Evolutionary conservation across 2,888 invertebrate genomes (phyloP).

Genomic region (Seladonia tumulorum): DNA sequence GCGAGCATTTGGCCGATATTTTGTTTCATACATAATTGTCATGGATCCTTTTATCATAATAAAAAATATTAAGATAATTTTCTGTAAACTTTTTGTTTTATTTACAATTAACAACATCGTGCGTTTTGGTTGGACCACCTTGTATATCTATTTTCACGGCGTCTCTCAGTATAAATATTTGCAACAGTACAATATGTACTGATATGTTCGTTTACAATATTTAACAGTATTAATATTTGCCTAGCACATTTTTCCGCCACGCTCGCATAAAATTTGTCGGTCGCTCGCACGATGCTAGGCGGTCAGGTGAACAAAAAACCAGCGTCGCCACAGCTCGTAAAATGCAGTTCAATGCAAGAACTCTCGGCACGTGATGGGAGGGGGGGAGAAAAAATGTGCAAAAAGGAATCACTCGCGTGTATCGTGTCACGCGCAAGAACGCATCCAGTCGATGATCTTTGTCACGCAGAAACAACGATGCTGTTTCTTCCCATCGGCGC

Average conservation of each 20-base stretch:
- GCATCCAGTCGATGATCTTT: constrained; percentile 22
- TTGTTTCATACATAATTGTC: too few species aligned
- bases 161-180: too few species aligned
- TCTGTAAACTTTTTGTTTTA: too few species aligned
- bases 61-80: too few species aligned
- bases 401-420: neutral
- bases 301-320: neutral
- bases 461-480: constrained; percentile 25
- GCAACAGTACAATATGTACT: too few species aligned
- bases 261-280: neutral
- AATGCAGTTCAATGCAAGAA: neutral
- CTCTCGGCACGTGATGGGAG: neutral
- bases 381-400: neutral
- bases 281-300: neutral
- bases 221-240: neutral
- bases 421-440: neutral
- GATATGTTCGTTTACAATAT: too few species aligned
- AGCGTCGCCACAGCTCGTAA: neutral
- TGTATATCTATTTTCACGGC: too few species aligned
- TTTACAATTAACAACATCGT: too few species aligned
- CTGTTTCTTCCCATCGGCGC: constrained; percentile 43
- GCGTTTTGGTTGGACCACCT: too few species aligned
- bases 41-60: too few species aligned
- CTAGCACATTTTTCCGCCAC: neutral
- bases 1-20: too few species aligned